phyloP scores from a whole-genome alignment of 2,113 vertebrate species.

The Isichthys henryi region DNA sequence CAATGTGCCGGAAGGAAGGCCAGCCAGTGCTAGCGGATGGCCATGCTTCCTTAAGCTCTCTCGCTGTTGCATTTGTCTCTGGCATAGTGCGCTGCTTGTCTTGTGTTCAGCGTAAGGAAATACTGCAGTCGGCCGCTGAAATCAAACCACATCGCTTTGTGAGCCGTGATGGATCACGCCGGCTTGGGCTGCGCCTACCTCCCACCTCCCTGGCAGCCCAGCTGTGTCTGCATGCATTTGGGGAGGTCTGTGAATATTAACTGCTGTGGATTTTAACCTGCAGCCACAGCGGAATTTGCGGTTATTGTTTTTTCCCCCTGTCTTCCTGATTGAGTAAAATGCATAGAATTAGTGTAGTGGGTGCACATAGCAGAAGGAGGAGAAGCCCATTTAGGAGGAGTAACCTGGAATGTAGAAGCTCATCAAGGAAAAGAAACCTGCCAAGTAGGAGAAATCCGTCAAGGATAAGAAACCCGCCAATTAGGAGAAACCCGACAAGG shows the following conservation, averaged over 20 bases:
- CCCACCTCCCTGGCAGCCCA: background rate
- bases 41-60: background rate
- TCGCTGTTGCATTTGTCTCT: background rate
- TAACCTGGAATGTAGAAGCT: background rate
- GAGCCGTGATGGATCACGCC: background rate
- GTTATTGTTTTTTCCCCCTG: background rate
- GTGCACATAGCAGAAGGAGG: background rate
- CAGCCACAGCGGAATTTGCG: background rate
- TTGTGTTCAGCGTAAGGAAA: background rate
- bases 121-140: background rate
- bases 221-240: background rate
- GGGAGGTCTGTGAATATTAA: background rate
- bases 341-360: background rate
- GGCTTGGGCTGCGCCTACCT: background rate
- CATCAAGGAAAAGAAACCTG: background rate
- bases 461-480: background rate
- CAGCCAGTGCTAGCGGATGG: background rate
- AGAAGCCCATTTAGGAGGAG: background rate
- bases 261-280: background rate
- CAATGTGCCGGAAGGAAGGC: background rate
- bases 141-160: background rate
- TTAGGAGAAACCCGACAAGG: background rate
- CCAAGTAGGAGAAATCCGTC: background rate
- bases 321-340: background rate
- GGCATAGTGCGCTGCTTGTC: background rate